These are phyloP conservation scores for Anticlea derivata DNA, from an alignment of 2,888 invertebrate genomes.

Conservation along the genomic window DNA sequence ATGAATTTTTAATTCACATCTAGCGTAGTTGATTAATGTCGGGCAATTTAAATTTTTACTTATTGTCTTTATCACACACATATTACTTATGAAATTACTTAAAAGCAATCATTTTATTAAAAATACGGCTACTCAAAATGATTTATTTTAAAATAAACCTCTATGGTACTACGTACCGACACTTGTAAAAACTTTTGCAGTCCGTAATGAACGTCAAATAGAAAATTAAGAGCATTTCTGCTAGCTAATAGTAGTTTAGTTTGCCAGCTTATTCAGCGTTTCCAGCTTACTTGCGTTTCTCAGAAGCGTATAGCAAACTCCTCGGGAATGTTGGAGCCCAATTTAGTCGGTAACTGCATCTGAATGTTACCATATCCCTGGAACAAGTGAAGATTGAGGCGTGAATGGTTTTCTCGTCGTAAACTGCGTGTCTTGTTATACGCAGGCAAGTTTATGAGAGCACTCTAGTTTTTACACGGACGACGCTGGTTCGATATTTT, in stretches of 20 bases:
- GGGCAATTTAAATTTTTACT: too few species aligned
- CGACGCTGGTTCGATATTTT: conserved; percentile 35
- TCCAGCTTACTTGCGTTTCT: conserved; percentile 54
- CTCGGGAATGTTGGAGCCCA: conserved; percentile 66
- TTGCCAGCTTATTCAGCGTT: conserved; percentile 45
- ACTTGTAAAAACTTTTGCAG: background rate
- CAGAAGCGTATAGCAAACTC: conserved; percentile 48
- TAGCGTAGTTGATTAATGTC: too few species aligned
- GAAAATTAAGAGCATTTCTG: conserved; percentile 35
- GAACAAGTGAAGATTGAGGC: conserved; percentile 78
- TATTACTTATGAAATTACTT: too few species aligned
- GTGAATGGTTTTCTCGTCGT: conserved; percentile 66
- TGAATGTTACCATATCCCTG: conserved; percentile 74
- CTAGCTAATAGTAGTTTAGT: conserved; percentile 46
- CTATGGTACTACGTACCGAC: background rate
- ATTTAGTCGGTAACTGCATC: conserved; percentile 76
- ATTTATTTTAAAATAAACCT: background rate
- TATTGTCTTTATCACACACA: too few species aligned
- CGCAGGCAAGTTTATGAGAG: conserved; percentile 59
- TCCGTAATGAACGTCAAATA: conserved; percentile 33
- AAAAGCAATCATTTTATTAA: too few species aligned
- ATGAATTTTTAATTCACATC: too few species aligned
- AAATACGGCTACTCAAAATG: too few species aligned
- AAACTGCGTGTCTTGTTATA: conserved; percentile 72
- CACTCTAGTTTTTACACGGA: conserved; percentile 48